Conservation (phyloP, 1,140 invertebrate genomes). For the Arctopsyche grandis region DNA sequence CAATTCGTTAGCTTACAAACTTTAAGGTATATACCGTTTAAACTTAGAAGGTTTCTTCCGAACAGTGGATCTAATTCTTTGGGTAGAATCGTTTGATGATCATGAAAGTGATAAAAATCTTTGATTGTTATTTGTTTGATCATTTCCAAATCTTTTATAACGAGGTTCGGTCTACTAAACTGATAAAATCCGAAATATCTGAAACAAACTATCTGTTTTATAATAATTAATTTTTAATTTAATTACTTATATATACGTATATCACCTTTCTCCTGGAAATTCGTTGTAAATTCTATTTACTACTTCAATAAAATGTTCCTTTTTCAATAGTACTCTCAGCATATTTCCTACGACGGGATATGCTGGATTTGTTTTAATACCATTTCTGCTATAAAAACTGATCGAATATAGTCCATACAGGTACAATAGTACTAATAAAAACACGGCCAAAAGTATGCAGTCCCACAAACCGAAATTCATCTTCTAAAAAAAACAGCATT, state of each 20-base stretch:
- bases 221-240: neutral
- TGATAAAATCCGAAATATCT: slow-evolving; percentile 50
- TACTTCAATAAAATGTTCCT: slow-evolving; percentile 2
- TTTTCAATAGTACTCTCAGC: neutral
- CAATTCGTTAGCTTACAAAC: no score
- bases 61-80: slow-evolving; percentile 66
- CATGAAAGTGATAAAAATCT: slow-evolving; percentile 50
- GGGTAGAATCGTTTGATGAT: slow-evolving; percentile 54
- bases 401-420: neutral
- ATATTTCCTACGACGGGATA: slow-evolving; percentile 22
- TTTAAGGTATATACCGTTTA: no score
- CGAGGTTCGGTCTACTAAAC: slow-evolving; percentile 33
- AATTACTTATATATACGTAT: neutral
- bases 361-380: slow-evolving; percentile 21
- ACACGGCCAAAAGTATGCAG: neutral
- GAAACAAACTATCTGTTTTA: no score
- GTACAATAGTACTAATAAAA: neutral
- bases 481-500: no score
- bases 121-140: slow-evolving; percentile 49
- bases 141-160: slow-evolving; percentile 49
- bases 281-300: neutral
- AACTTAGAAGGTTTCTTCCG: slow-evolving; percentile 65
- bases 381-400: neutral
- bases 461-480: neutral
- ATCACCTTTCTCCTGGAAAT: slow-evolving; percentile 27